Conservation (phyloP, 2,888 invertebrate genomes). For the Heteromurus nitidus region DNA sequence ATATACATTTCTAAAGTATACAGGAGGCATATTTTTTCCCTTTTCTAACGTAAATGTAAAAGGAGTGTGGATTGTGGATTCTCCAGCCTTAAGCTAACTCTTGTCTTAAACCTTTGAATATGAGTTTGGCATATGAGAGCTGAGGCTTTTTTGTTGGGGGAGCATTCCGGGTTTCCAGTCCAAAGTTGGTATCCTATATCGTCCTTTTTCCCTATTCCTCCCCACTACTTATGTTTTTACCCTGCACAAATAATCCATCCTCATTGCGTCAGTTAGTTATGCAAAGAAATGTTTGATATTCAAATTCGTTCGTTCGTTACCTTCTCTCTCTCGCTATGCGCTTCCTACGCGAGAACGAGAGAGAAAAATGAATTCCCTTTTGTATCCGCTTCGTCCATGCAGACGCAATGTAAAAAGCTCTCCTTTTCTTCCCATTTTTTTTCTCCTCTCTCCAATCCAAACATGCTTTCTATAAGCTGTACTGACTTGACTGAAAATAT, state of each 20-base stretch:
- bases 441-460: neutral
- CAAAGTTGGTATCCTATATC: neutral
- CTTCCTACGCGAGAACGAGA: too few species aligned
- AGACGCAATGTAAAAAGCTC: neutral
- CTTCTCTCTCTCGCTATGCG: constrained; percentile 7
- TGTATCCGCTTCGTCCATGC: neutral
- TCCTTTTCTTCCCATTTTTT: neutral
- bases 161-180: too few species aligned
- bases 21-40: neutral
- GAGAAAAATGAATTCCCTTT: neutral
- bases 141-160: neutral
- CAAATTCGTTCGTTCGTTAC: constrained; percentile 45
- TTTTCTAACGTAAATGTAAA: neutral
- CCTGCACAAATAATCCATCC: constrained; percentile 49
- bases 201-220: constrained; percentile 10
- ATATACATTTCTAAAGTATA: neutral
- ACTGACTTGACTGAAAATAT: neutral
- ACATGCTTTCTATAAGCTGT: too few species aligned
- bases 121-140: too few species aligned
- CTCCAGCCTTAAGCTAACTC: constrained; percentile 24
- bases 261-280: constrained; percentile 56
- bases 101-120: constrained; percentile 25
- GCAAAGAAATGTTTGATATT: constrained; percentile 64
- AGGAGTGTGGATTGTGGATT: neutral
- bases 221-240: constrained; percentile 29